Evolutionary conservation across 2,113 vertebrate species (phyloP), one percentile per base, ranked within the genome.

Genomic region (Sterna hirundo): DNA sequence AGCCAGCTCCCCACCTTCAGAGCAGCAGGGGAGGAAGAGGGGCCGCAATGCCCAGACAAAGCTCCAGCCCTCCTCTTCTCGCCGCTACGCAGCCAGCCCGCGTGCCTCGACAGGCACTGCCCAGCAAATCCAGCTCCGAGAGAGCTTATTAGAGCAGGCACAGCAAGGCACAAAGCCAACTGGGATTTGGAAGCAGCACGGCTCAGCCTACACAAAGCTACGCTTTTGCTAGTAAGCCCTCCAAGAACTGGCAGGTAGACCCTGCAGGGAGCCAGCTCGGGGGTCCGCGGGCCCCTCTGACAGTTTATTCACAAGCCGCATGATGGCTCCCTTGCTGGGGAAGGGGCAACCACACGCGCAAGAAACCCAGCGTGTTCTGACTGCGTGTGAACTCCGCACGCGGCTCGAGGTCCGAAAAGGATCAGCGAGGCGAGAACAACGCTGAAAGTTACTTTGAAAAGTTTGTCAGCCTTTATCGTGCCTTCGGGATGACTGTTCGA

Each of bases 161-260:
- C 30, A 46, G 91, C 68, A 44, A 77, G 64, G 94, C 90, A 88
- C 75, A 68, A 75, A 92, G 88, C 66, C 90, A 93, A 82, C 75
- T 46, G 2, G 3, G 62, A 40, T n/a, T 44, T 80, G 82, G 87
- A 83, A 80, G 83, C 15, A 40, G 69, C 38, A 27, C 19, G 42
- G 70, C 71, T 88, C 81, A 83, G 68, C n/a, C 83, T 58, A 54
- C 71, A 72, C 40, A 74, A 46, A 90, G 79, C 64, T 15, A 1
- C 8, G 78, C 57, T n/a, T 61, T 71, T 27, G 32, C 74, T 30
- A 38, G 27, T 26, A 65, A 93, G 66, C 34, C 47, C 75, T 54
- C 64, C 60, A n/a, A 95, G 68, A 58, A 66, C 66, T 30, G 30
- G 62, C 47, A 79, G 82, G 82, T 61, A 69, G 1, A 2, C 27